Conservation (phyloP, 2,797 vertebrate genomes). For the Orientallactaga sibirica region DNA sequence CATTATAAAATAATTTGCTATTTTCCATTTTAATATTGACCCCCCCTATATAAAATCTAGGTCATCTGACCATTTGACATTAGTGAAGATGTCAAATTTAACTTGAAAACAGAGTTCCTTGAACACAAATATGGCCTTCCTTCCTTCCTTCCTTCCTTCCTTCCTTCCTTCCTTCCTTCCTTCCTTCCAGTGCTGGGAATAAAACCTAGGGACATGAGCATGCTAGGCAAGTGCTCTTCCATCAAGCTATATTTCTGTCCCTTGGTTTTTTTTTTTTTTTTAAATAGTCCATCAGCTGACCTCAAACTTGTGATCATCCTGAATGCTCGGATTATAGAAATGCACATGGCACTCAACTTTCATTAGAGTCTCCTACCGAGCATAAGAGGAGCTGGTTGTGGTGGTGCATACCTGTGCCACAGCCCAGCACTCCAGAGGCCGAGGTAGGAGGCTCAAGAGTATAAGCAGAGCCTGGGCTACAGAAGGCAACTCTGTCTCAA, state of each 20-base stretch:
- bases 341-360: background rate
- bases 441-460: background rate
- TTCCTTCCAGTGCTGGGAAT: background rate
- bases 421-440: background rate
- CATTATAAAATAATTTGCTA: constrained; percentile 39
- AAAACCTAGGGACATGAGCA: background rate
- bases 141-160: background rate
- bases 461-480: background rate
- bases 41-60: background rate
- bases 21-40: constrained; percentile 6
- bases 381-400: background rate
- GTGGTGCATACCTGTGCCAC: too few relatives aligned
- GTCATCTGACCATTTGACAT: constrained; percentile 16
- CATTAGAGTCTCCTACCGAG: background rate
- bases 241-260: background rate
- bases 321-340: background rate
- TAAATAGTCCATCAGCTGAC: background rate
- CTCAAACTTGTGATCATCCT: background rate
- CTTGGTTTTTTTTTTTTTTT: background rate
- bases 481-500: background rate
- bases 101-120: constrained; percentile 70
- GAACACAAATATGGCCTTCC: constrained; percentile 18
- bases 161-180: background rate
- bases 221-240: background rate
- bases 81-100: background rate